These are phyloP conservation scores for Sebastes nivosus DNA, from an alignment of 2,797 vertebrate genomes.

Conservation along the genomic window DNA sequence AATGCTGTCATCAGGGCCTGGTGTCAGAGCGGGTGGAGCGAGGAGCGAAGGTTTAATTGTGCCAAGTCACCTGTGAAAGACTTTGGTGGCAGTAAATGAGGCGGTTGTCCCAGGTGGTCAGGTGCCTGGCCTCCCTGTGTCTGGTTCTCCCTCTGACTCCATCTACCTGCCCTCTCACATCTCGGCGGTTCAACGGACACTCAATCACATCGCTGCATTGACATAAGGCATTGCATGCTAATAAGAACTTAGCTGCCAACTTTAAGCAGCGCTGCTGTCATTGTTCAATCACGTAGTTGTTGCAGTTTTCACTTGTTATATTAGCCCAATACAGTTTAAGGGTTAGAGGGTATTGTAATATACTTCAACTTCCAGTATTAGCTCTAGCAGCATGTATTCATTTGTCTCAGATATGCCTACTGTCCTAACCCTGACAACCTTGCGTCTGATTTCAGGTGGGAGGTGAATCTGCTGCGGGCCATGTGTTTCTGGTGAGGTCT, in stretches of 20 bases:
- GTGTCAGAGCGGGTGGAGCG: slow-evolving; percentile 36
- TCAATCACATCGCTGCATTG: slow-evolving; percentile 40
- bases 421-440: not conserved
- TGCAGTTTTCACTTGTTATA: not conserved
- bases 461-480: slow-evolving; percentile 60
- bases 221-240: slow-evolving; percentile 43
- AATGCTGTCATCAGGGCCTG: slow-evolving; percentile 18
- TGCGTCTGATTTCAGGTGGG: slow-evolving; percentile 64
- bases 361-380: not conserved
- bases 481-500: slow-evolving; percentile 82
- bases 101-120: slow-evolving; percentile 55
- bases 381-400: not conserved
- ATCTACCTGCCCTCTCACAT: not conserved
- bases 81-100: slow-evolving; percentile 59
- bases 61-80: slow-evolving; percentile 72
- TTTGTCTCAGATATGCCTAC: not conserved
- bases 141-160: not conserved
- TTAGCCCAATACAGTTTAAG: not conserved
- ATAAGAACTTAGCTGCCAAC: slow-evolving; percentile 35
- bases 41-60: slow-evolving; percentile 58
- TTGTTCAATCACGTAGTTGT: not conserved
- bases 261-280: not conserved
- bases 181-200: not conserved
- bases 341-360: not conserved
- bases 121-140: not conserved